phyloP scores from a whole-genome alignment of 1,140 invertebrate species.

The Meteorus sp. region DNA sequence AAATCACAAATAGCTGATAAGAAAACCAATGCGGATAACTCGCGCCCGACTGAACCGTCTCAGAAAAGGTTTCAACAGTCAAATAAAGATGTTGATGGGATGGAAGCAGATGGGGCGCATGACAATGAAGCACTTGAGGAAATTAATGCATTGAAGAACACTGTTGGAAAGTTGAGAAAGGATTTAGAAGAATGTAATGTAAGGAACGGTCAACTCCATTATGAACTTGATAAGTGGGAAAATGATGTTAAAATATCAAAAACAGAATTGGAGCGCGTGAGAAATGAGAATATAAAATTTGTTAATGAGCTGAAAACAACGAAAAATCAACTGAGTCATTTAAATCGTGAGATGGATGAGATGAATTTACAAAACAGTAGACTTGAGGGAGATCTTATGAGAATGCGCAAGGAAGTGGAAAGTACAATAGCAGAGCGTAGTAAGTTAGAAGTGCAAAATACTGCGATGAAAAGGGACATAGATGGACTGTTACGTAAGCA shows the following conservation, averaged over 20 bases:
- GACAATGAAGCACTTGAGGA: constrained; percentile 1
- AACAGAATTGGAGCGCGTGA: constrained; percentile 3
- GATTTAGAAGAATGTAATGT: constrained; percentile 10
- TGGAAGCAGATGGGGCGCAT: not conserved
- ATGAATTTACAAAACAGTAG: not conserved
- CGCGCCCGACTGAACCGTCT: not conserved
- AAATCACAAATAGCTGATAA: constrained; percentile 5
- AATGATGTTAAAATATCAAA: constrained; percentile 9
- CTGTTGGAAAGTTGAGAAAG: not conserved
- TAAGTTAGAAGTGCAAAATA: too few relatives aligned
- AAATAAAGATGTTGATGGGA: not conserved
- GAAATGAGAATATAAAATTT: constrained; percentile 16
- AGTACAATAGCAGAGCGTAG: too few relatives aligned
- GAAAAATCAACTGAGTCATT: constrained; percentile 22
- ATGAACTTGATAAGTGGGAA: constrained; percentile 19
- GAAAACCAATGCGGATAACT: not conserved
- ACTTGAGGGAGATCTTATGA: constrained; percentile 11
- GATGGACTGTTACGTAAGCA: too few relatives aligned
- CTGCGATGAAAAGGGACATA: too few relatives aligned
- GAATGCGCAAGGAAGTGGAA: too few relatives aligned
- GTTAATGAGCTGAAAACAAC: constrained; percentile 13
- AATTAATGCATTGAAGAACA: constrained; percentile 8
- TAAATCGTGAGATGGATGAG: constrained; percentile 22
- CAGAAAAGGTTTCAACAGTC: constrained; percentile 4
- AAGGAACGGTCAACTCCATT: constrained; percentile 11